phyloP scores from a whole-genome alignment of 2,797 vertebrate genomes.

The Artibeus lituratus region DNA sequence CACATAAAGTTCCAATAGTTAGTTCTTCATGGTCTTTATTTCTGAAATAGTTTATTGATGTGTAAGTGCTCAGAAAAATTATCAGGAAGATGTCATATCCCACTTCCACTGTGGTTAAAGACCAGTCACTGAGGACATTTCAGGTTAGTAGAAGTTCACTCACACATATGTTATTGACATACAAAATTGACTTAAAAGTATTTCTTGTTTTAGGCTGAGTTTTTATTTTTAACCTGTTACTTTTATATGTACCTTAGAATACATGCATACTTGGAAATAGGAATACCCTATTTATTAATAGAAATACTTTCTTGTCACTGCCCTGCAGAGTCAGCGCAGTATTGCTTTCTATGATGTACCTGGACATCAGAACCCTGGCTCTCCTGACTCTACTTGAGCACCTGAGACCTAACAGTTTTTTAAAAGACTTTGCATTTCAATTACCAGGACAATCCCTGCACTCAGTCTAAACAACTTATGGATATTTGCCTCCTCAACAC shows the following conservation, averaged over 20 bases:
- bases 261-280: not conserved
- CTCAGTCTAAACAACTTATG: not conserved
- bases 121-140: not conserved
- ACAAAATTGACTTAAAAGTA: not conserved
- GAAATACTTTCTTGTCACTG: not conserved
- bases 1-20: not conserved
- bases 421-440: not conserved
- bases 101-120: not conserved
- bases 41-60: slow-evolving; percentile 1
- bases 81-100: not conserved
- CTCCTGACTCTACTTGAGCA: not conserved
- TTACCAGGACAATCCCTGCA: not conserved
- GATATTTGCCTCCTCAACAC: not conserved
- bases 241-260: slow-evolving; percentile 27
- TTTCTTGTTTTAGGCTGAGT: slow-evolving; percentile 13
- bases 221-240: slow-evolving; percentile 18
- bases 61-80: slow-evolving; percentile 20
- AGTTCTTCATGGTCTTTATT: not conserved
- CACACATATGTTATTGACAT: not conserved
- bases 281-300: not conserved
- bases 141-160: not conserved
- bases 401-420: not conserved
- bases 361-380: not conserved
- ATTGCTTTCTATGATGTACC: not conserved
- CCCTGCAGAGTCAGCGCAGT: not conserved